Percentiles rank a stretch among this genome's conserved stretches.
phyloP scores from a whole-genome alignment of 2,888 invertebrate genomes.

The Calameuta pallipes region DNA sequence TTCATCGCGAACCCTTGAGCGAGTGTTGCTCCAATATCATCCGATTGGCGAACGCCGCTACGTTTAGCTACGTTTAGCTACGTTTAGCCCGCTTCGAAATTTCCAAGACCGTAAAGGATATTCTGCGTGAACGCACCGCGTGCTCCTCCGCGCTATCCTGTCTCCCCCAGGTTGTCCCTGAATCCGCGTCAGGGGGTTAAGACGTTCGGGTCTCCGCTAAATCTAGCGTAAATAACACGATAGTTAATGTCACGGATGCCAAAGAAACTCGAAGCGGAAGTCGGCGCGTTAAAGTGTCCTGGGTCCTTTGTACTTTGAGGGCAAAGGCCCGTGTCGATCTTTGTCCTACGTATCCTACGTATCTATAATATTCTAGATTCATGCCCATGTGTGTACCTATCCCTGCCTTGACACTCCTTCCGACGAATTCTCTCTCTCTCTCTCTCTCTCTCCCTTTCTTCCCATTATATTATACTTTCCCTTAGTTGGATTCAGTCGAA shows the following conservation, averaged over 20 bases:
- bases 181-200: constrained; percentile 7
- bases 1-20: neutral
- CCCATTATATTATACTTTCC: too few species aligned
- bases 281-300: constrained; percentile 1
- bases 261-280: constrained; percentile 1
- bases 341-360: neutral
- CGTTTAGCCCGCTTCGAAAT: neutral
- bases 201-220: constrained; percentile 19
- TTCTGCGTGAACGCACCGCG: neutral
- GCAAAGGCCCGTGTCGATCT: neutral
- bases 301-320: neutral
- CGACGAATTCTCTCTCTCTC: too few species aligned
- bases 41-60: neutral
- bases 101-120: neutral
- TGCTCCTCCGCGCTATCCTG: neutral
- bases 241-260: constrained; percentile 20
- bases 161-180: neutral
- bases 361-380: too few species aligned
- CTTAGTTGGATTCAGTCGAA: too few species aligned
- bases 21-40: neutral
- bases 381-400: neutral
- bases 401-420: neutral
- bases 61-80: too few species aligned
- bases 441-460: too few species aligned
- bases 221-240: constrained; percentile 22